Evolutionary conservation across 2,888 invertebrate species (phyloP).

Genomic region (Drosophila emarginata): DNA sequence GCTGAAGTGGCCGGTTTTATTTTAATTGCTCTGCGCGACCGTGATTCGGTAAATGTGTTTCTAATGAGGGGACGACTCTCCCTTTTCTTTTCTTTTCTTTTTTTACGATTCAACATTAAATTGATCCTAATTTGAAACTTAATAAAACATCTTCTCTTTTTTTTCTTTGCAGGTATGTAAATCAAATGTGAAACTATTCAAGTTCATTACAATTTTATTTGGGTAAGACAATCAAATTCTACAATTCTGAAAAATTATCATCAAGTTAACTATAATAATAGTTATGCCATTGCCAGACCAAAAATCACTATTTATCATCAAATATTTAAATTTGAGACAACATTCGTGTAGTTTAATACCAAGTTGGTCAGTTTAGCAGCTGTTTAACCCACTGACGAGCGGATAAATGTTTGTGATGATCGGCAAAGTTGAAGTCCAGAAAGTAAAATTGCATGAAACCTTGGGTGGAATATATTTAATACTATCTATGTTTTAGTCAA

Average conservation of each 20-base stretch:
- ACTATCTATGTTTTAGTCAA: no score
- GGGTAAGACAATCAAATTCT: conserved; percentile 2
- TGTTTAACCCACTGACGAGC: no score
- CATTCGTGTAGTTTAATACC: no score
- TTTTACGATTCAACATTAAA: background rate
- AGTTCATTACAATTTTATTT: background rate
- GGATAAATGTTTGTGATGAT: no score
- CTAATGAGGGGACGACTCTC: conserved; percentile 16
- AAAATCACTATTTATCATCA: no score
- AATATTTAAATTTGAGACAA: no score
- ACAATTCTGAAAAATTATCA: background rate
- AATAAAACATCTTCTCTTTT: conserved; percentile 4
- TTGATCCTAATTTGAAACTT: conserved; percentile 4
- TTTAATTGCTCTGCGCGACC: conserved; percentile 38
- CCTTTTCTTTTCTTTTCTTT: conserved; percentile 11
- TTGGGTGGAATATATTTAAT: no score
- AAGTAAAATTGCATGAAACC: no score
- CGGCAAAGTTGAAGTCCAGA: no score
- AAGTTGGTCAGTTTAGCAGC: no score
- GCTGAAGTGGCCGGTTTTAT: conserved; percentile 14
- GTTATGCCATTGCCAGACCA: no score
- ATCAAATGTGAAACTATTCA: background rate
- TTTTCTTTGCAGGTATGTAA: conserved; percentile 61
- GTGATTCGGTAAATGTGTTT: conserved; percentile 10
- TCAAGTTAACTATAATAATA: no score